Percentiles rank a stretch among this genome's conserved stretches.
Evolutionary conservation across 2,113 vertebrate genomes (phyloP).

Genomic region (Ceyx cyanopectus): DNA sequence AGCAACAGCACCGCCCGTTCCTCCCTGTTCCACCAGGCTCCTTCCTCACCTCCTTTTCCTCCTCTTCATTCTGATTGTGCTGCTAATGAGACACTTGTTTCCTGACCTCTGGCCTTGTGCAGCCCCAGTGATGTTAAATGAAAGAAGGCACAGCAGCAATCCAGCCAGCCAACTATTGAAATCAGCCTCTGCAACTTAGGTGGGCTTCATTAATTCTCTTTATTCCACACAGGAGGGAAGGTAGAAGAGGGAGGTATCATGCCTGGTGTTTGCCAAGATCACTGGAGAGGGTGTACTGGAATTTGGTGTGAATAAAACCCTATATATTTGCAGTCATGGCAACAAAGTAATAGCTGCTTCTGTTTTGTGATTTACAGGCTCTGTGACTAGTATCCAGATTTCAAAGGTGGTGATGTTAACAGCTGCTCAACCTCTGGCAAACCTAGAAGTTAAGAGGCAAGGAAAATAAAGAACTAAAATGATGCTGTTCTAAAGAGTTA

Average conservation of each 20-base stretch:
- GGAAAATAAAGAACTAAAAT: neutral
- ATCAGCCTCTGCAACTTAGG: conserved; percentile 1
- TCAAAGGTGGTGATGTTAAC: neutral
- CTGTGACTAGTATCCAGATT: neutral
- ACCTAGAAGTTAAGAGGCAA: neutral
- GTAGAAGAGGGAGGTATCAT: neutral
- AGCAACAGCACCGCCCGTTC: neutral
- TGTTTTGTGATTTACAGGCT: neutral
- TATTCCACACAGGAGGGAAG: neutral
- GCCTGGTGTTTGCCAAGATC: neutral
- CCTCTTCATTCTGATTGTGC: neutral
- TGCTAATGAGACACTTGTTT: conserved; percentile 40
- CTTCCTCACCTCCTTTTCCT: neutral
- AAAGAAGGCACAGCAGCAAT: conserved; percentile 24
- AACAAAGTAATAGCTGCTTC: neutral
- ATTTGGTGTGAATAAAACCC: neutral
- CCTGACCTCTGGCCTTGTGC: conserved; percentile 23
- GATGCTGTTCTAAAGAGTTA: neutral
- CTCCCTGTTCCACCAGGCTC: neutral
- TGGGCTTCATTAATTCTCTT: conserved; percentile 15
- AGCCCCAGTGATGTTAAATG: conserved; percentile 16
- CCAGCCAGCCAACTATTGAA: neutral
- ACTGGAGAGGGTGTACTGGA: neutral
- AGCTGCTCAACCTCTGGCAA: neutral
- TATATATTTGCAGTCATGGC: neutral